A percentile compares a stretch with the other conserved stretches of the same genome.
Evolutionary conservation across 2,797 vertebrate genomes (phyloP).

Genomic region (Pseudochirops cupreus): DNA sequence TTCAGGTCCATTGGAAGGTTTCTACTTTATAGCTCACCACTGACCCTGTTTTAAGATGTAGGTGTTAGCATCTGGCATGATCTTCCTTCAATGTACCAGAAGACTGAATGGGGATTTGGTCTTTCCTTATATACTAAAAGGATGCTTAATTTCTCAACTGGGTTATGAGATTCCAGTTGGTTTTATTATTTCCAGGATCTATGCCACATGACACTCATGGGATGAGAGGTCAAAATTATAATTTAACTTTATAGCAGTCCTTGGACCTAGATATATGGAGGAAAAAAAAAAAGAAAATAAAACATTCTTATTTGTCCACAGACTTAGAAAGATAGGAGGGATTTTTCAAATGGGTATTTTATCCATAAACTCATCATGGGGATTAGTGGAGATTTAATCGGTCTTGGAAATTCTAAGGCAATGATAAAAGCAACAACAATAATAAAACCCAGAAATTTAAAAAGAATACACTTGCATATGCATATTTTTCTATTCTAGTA

Average conservation of each 20-base stretch:
- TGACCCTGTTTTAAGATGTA: not conserved
- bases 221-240: not conserved
- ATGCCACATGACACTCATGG: not conserved
- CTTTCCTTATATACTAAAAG: not conserved
- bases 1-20: not conserved
- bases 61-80: not conserved
- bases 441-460: not conserved
- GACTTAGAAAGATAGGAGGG: not conserved
- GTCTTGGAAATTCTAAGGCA: not conserved
- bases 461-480: not conserved
- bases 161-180: not conserved
- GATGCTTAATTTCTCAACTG: not conserved
- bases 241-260: not conserved
- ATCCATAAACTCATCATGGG: not conserved
- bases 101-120: not conserved
- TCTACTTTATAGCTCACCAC: not conserved
- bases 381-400: not conserved
- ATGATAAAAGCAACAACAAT: not conserved
- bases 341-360: not conserved
- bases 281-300: not conserved
- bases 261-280: not conserved
- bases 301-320: not conserved
- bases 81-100: not conserved
- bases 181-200: not conserved
- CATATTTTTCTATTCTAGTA: not conserved